Evolutionary conservation across 1,140 invertebrate species (phyloP).

Genomic region (Thereuonema tuberculata): DNA sequence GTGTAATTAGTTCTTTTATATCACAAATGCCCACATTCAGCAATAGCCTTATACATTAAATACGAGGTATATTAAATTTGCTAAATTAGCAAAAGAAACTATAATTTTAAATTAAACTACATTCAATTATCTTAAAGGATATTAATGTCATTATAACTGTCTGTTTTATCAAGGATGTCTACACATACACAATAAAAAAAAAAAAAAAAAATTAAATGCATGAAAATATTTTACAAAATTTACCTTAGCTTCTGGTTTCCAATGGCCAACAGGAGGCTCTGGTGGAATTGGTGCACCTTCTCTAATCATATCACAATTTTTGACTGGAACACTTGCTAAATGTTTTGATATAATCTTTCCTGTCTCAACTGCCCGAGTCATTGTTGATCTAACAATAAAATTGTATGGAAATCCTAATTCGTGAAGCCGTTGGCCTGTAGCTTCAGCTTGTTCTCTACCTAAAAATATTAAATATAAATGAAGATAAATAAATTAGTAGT

Average conservation of each 20-base stretch:
- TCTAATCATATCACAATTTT: conserved; percentile 51
- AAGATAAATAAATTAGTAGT: too few relatives aligned
- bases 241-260: conserved; percentile 62
- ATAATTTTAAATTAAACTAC: too few relatives aligned
- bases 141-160: too few relatives aligned
- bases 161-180: too few relatives aligned
- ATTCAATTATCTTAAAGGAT: too few relatives aligned
- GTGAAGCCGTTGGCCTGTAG: conserved; percentile 30
- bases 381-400: conserved; percentile 68
- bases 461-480: too few relatives aligned
- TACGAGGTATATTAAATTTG: too few relatives aligned
- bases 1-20: too few relatives aligned
- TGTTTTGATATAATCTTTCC: conserved; percentile 61
- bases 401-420: conserved; percentile 63
- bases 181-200: too few relatives aligned
- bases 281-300: conserved; percentile 83
- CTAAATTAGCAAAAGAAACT: too few relatives aligned
- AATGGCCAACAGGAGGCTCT: conserved; percentile 73
- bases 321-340: conserved; percentile 36
- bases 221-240: background rate
- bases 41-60: too few relatives aligned
- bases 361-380: conserved; percentile 86
- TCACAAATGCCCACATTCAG: too few relatives aligned
- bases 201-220: background rate
- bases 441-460: conserved; percentile 12